A percentile compares a stretch with the other conserved stretches of the same genome.
Conservation (phyloP, 2,797 vertebrate species). For the Hippopotamyrus pictus region DNA sequence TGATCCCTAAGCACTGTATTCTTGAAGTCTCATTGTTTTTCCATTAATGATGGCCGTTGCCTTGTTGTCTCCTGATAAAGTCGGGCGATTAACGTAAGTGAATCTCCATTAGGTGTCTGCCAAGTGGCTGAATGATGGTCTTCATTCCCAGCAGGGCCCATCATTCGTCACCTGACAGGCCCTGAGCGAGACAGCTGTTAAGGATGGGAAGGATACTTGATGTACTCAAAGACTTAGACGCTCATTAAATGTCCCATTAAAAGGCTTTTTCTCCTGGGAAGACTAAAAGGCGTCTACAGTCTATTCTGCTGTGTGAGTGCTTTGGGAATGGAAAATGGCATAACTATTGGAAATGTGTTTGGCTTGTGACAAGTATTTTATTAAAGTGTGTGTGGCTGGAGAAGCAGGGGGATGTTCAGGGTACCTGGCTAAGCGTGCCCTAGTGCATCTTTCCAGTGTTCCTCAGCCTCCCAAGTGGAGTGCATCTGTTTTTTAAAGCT, state of each 20-base stretch:
- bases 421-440: not conserved
- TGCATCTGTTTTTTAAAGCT: not conserved
- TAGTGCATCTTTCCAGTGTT: not conserved
- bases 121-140: constrained; percentile 23
- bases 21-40: not conserved
- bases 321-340: not conserved
- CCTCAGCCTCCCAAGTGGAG: not conserved
- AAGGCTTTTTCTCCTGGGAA: not conserved
- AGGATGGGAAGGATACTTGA: not conserved
- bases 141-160: constrained; percentile 1
- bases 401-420: not conserved
- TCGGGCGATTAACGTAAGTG: constrained; percentile 25
- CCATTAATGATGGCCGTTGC: constrained; percentile 12
- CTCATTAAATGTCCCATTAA: not conserved
- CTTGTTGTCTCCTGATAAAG: constrained; percentile 8
- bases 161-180: not conserved
- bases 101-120: constrained; percentile 14
- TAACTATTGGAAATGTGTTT: not conserved
- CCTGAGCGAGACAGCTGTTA: not conserved
- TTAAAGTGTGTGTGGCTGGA: not conserved
- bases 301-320: not conserved
- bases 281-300: not conserved
- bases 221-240: not conserved
- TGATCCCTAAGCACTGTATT: not conserved
- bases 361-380: not conserved